These are phyloP conservation scores for Lutjanus argentimaculatus DNA, from an alignment of 2,797 vertebrate species.

Conservation along the genomic window DNA sequence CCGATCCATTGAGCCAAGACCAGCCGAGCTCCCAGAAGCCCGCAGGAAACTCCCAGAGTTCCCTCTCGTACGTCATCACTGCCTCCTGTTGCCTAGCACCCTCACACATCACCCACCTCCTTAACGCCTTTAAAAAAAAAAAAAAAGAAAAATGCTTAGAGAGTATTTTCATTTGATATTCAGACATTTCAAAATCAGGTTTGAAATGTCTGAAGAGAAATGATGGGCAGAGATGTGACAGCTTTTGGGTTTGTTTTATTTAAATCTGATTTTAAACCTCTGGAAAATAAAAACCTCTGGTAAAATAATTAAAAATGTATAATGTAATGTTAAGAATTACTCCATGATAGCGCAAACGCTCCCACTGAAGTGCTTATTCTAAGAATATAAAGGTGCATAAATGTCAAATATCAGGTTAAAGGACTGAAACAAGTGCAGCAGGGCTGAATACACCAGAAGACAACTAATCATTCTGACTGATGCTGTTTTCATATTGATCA, in stretches of 20 bases:
- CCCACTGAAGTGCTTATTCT: neutral
- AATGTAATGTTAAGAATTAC: too few relatives aligned
- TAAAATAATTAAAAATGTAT: neutral
- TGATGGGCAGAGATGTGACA: neutral
- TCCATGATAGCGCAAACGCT: accelerated
- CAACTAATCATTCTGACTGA: neutral
- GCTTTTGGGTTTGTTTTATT: neutral
- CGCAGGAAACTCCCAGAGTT: slow-evolving; percentile 81
- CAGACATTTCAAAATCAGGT: slow-evolving; percentile 10
- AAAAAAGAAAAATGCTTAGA: neutral
- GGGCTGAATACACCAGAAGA: neutral
- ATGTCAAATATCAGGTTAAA: neutral
- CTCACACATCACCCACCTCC: slow-evolving; percentile 68
- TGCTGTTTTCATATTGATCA: slow-evolving; percentile 41
- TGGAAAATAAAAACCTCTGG: too few relatives aligned
- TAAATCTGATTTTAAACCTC: neutral
- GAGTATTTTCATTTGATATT: slow-evolving; percentile 19
- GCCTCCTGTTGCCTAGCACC: slow-evolving; percentile 81
- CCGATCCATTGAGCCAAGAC: slow-evolving; percentile 65
- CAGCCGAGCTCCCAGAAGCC: slow-evolving; percentile 65
- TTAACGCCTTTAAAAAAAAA: slow-evolving; percentile 8
- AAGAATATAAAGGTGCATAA: neutral
- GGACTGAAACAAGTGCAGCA: neutral
- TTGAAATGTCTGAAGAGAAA: neutral
- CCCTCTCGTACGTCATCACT: slow-evolving; percentile 77